Evolutionary conservation across 2,113 vertebrate species (phyloP), one percentile per base, ranked within the genome.

Genomic region (Ancistrus triradiatus): DNA sequence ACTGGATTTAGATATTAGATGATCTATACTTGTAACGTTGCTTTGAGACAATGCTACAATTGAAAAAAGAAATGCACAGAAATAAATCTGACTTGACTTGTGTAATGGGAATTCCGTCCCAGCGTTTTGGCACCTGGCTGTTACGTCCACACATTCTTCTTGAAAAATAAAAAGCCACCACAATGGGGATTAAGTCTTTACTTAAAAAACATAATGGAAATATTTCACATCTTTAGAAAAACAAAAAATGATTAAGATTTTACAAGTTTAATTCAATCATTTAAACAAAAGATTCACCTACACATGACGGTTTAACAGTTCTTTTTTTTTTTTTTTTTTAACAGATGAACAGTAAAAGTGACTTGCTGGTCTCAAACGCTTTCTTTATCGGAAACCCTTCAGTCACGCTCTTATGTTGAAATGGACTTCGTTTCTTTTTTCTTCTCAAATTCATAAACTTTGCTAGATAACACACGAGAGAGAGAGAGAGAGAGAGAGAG

Each of bases 191-290:
- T 82, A 80, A 79, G 80, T 83, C 69, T 72, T 84, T 87, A 78
- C 73, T 75, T 78, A 87, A 70, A 87, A 87, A 88, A 87, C 82
- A 83, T 77, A 80, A 80, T 82, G 80, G 78, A 77, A 84, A 82
- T 83, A 84, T 69, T 80, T 86, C 78, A 83, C 75, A 84, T 80
- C 72, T 78, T 80, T 76, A 78, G 80, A 78, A 78, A 74, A 76
- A 66, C 35, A 66, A 66, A 59, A 59, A 70, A 70, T 57, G 55
- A 73, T 67, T 73, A 68, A 38, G 63, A 76, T 73, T 73, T 57
- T 73, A 64, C 63, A 73, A 62, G 67, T 69, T 68, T 66, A 74
- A 74, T 71, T 68, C 57, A 53, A 65, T 62, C 46, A 49, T 59
- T 62, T 71, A 69, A 71, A 75, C 68, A 15, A 47, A 56, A 68